phyloP scores from a whole-genome alignment of 2,797 vertebrate genomes.

The Pelodytes ibericus region DNA sequence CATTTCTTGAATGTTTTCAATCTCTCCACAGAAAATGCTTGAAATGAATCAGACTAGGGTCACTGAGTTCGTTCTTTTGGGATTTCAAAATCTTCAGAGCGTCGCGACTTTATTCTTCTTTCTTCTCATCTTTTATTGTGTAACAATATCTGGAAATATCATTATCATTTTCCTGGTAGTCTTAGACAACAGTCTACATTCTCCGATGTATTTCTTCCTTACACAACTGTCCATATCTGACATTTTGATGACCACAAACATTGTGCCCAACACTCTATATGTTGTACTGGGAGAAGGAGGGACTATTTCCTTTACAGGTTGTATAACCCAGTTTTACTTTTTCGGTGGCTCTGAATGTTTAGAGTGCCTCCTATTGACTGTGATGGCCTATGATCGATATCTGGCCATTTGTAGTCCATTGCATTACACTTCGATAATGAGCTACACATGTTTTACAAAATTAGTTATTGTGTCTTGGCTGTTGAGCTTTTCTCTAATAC shows the following conservation, averaged over 20 bases:
- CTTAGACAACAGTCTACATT: conserved; percentile 24
- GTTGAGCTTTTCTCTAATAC: conserved; percentile 1
- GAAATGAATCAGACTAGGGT: not conserved
- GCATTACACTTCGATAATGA: conserved; percentile 30
- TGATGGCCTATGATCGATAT: conserved; percentile 37
- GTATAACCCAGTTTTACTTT: conserved; percentile 25
- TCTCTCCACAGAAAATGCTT: not conserved
- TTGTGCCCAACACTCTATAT: conserved; percentile 22
- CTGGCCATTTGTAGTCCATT: conserved; percentile 40
- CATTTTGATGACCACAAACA: conserved; percentile 26
- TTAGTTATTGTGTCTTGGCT: conserved; percentile 18
- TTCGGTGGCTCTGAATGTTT: not conserved
- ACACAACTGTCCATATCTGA: conserved; percentile 28
- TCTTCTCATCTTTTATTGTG: conserved; percentile 30
- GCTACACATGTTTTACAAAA: not conserved
- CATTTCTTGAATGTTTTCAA: too few species aligned
- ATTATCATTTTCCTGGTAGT: conserved; percentile 23
- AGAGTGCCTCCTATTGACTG: conserved; percentile 25
- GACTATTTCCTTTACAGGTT: not conserved
- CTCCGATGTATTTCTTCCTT: conserved; percentile 52
- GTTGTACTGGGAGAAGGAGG: not conserved
- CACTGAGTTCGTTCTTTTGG: conserved; percentile 40
- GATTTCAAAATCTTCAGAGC: conserved; percentile 35
- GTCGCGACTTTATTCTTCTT: conserved; percentile 31
- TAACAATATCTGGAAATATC: conserved; percentile 20